phyloP scores from a whole-genome alignment of 2,888 invertebrate genomes.

The Drosophila stalkeri region DNA sequence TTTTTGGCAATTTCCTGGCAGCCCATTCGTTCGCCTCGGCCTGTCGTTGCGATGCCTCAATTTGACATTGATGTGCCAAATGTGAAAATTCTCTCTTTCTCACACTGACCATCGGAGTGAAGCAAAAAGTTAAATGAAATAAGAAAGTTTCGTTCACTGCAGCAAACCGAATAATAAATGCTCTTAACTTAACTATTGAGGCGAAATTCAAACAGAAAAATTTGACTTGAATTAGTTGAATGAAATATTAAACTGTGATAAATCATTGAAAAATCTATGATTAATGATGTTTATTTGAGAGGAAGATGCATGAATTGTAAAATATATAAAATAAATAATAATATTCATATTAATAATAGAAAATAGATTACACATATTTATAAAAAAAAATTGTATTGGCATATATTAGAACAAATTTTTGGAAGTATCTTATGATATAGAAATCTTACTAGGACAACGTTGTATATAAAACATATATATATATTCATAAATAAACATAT shows the following conservation, averaged over 20 bases:
- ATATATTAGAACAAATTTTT: too few relatives aligned
- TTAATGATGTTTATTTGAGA: neutral
- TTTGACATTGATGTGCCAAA: conserved; percentile 82
- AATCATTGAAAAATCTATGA: too few relatives aligned
- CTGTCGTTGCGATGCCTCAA: conserved; percentile 74
- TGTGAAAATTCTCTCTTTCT: conserved; percentile 74
- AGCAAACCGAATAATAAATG: conserved; percentile 10
- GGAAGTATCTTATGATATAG: too few relatives aligned
- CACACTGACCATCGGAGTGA: conserved; percentile 40
- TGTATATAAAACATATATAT: too few relatives aligned
- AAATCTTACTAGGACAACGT: too few relatives aligned
- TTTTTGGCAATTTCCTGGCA: conserved; percentile 74
- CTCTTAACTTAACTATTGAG: neutral
- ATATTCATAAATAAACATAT: too few relatives aligned
- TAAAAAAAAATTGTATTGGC: too few relatives aligned
- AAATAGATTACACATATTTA: too few relatives aligned
- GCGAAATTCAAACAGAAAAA: neutral
- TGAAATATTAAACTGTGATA: neutral
- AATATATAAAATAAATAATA: too few relatives aligned
- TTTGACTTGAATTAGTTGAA: neutral
- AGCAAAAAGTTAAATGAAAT: conserved; percentile 45
- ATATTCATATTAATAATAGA: too few relatives aligned
- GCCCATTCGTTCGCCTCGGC: conserved; percentile 42
- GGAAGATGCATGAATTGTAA: too few relatives aligned
- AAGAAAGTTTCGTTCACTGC: neutral